Conservation (phyloP, 1,140 invertebrate genomes). For the Calephelis nemesis region DNA sequence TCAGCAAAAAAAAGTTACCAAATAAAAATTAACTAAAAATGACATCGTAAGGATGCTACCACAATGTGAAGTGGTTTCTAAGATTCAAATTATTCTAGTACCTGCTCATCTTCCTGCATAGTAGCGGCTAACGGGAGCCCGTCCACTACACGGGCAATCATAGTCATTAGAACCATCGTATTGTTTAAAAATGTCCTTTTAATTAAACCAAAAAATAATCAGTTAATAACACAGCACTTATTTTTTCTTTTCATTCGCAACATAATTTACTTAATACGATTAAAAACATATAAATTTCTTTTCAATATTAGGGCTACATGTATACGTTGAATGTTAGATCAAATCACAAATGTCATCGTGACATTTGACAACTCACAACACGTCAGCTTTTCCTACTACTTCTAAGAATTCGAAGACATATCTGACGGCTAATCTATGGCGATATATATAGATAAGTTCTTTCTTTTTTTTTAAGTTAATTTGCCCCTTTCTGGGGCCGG, state of each 20-base stretch:
- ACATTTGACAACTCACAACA: constrained; percentile 52
- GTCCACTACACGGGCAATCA: constrained; percentile 97
- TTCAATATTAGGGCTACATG: constrained; percentile 19
- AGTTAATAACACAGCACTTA: constrained; percentile 35
- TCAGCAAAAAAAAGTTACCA: constrained; percentile 61
- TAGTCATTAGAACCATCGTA: constrained; percentile 97
- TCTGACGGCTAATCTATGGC: too few species aligned
- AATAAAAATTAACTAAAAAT: constrained; percentile 31
- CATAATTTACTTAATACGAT: constrained; percentile 55
- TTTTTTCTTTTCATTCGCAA: constrained; percentile 55
- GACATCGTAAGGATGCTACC: too few species aligned
- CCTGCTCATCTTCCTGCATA: constrained; percentile 99
- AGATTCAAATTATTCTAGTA: constrained; percentile 61
- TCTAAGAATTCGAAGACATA: not conserved
- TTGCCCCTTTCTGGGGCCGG: too few species aligned
- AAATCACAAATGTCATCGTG: constrained; percentile 35
- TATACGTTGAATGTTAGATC: constrained; percentile 8
- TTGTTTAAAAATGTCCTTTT: constrained; percentile 27
- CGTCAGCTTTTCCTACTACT: constrained; percentile 49
- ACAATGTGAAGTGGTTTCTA: too few species aligned
- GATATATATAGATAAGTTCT: too few species aligned
- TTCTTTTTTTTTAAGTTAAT: too few species aligned
- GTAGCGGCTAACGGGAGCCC: constrained; percentile 97
- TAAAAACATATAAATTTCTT: not conserved
- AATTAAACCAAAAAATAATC: constrained; percentile 26